Base-by-base conservation (phyloP, 2,113 vertebrate species). In the Pseudolaguvia tuberculata region DNA sequence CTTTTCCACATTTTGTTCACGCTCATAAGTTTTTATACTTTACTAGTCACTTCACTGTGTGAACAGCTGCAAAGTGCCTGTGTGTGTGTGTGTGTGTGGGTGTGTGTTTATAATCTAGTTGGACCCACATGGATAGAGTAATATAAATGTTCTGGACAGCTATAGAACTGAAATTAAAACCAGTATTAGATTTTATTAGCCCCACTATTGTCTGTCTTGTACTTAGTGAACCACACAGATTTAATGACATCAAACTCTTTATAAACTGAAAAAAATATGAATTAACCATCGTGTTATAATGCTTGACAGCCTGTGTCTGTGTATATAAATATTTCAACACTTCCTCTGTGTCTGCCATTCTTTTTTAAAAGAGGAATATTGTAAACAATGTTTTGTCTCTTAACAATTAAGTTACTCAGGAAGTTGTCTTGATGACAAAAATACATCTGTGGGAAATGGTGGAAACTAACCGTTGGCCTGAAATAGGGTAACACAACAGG, bases 11-110 rank as follows among this genome's bases (percentile, higher is more conserved):
- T 9, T 42, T 42, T 42, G 21, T 17, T 15, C 25, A n/a, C 52
- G 56, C 63, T 15, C 25, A 58, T 59, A 23, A 65, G 21, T 48
- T 10, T n/a, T 47, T 25, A 47, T 47, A 8, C 7, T 48, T 63
- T 3, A 23, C 1, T 9, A 57, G 29, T 2, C 25, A 47, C 35
- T 15, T 27, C 57, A 67, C 45, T 81, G 73, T 85, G 61, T 70
- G 63, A 83, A 88, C 87, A 91, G 89, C 89, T 91, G 90, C 86
- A 75, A 78, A 50, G 56, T 69, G 69, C 50, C n/a, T 65, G 61
- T 76, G 72, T 75, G 63, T 71, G 20, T 53, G 55, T 72, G 73
- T 25, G 62, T 51, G 63, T 71, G 20, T 53, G 55, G 67, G 73
- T 25, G 62, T 51, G 69, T 56, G 58, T 47, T 35, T 53, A 21